Evolutionary conservation across 2,888 invertebrate species (phyloP).

Genomic region (Corbicula japonica): DNA sequence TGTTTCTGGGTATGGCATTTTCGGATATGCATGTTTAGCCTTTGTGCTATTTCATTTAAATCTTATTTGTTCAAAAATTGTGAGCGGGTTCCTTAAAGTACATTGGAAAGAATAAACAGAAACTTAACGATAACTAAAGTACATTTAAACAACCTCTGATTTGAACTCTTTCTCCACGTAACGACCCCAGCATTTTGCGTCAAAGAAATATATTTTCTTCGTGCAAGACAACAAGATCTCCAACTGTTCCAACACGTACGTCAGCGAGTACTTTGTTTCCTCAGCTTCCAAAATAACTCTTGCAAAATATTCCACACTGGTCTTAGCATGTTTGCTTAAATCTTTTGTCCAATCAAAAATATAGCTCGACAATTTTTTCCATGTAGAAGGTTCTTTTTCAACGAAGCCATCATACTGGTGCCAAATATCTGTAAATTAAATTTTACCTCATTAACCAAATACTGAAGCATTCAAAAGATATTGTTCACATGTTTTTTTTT

Average conservation of each 20-base stretch:
- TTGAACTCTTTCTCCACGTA: too few species aligned
- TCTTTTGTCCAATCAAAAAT: neutral
- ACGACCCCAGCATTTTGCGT: conserved; percentile 3
- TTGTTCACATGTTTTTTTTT: too few species aligned
- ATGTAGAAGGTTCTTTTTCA: conserved; percentile 28
- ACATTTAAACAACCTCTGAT: too few species aligned
- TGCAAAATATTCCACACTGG: conserved; percentile 1
- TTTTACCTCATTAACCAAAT: too few species aligned
- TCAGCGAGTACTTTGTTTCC: neutral
- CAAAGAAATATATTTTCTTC: conserved; percentile 2
- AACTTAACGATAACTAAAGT: too few species aligned
- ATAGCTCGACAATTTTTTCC: neutral
- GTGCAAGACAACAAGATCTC: neutral
- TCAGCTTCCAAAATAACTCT: neutral
- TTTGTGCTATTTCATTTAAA: too few species aligned
- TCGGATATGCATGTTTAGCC: too few species aligned
- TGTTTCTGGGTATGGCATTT: too few species aligned
- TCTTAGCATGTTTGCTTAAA: conserved; percentile 3
- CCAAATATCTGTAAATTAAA: conserved; percentile 40
- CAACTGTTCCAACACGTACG: conserved; percentile 4
- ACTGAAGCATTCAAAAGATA: too few species aligned
- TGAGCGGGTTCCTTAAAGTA: too few species aligned
- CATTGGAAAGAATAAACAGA: too few species aligned
- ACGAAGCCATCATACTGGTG: conserved; percentile 59
- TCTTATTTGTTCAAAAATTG: too few species aligned